Evolutionary conservation across 2,113 vertebrate genomes (phyloP).

Genomic region (Calidris pugnax): DNA sequence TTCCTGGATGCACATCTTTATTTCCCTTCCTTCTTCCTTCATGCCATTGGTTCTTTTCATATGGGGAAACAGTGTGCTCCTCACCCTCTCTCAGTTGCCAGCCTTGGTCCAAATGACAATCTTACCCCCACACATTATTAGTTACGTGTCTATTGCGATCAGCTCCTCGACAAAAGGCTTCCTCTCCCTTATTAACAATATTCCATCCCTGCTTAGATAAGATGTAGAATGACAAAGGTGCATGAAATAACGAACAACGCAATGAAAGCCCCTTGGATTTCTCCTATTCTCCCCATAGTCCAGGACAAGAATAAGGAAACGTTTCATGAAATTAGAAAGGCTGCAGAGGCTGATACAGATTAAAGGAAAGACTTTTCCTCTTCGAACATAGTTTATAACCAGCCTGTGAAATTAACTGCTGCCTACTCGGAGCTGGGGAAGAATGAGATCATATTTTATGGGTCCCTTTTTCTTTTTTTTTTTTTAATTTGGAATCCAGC

Average conservation of each 20-base stretch:
- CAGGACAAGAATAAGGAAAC: conserved; percentile 55
- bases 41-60: background rate
- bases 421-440: background rate
- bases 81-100: background rate
- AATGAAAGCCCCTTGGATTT: conserved; percentile 56
- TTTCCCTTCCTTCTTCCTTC: background rate
- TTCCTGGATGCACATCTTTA: background rate
- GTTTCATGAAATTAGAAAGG: conserved; percentile 66
- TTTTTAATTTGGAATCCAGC: background rate
- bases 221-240: conserved; percentile 49
- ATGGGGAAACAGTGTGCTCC: background rate
- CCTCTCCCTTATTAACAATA: conserved; percentile 23
- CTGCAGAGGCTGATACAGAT: conserved; percentile 56
- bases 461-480: background rate
- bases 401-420: conserved; percentile 63
- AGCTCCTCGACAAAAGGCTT: conserved; percentile 46
- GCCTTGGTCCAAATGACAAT: background rate
- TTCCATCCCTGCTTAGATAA: conserved; percentile 26
- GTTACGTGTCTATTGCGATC: conserved; percentile 38
- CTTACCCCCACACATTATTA: conserved; percentile 47
- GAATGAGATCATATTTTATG: background rate
- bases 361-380: conserved; percentile 59
- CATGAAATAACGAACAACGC: conserved; percentile 36
- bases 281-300: conserved; percentile 38
- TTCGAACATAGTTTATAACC: conserved; percentile 52